Evolutionary conservation across 2,113 vertebrate species (phyloP), one percentile per base, ranked within the genome.

Genomic region (Epinephelus moara): DNA sequence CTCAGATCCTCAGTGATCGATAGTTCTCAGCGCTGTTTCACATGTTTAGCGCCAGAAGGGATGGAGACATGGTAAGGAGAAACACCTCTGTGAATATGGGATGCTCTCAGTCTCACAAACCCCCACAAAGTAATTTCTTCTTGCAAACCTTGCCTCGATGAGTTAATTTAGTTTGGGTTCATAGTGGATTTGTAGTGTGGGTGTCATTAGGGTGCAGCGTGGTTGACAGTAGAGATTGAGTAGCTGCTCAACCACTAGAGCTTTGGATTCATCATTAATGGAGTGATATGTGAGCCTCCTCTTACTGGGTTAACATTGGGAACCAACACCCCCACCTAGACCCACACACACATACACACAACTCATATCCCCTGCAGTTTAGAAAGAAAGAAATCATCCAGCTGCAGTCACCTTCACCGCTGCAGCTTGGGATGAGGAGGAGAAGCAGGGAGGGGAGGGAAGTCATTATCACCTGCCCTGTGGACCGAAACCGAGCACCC

Each of bases 321-420:
- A 42, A 84, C 68, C 55, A 45, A 74, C 23, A 63, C 70, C 74
- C 47, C 53, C 53, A 27, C 66, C 27, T 4, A 19, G 50, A 12
- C 64, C 8, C 1, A 63, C n/a, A 15, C 21, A n/a, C 37, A 42
- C 37, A 23, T 47, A 53, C 40, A 62, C 4, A 66, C 30, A 64
- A 47, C 30, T 75, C 11, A 3, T 0, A 69, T 88, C 68, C 60
- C 23, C 77, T 71, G 56, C 80, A 86, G 68, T 85, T 85, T 57
- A 45, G 45, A 78, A 78, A 77, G 75, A 81, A 78, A 84, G 60
- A 80, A 86, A 84, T 88, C 90, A 80, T 76, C 81, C 81, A 83
- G 88, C 82, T 90, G 82, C 75, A 73, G 88, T 91, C 87, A 91
- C 91, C 82, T 91, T 92, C 90, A 91, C 75, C 57, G 2, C 87